A percentile compares a stretch with the other conserved stretches of the same genome.
Conservation (phyloP, 2,113 vertebrate species). For the Motacilla alba region DNA sequence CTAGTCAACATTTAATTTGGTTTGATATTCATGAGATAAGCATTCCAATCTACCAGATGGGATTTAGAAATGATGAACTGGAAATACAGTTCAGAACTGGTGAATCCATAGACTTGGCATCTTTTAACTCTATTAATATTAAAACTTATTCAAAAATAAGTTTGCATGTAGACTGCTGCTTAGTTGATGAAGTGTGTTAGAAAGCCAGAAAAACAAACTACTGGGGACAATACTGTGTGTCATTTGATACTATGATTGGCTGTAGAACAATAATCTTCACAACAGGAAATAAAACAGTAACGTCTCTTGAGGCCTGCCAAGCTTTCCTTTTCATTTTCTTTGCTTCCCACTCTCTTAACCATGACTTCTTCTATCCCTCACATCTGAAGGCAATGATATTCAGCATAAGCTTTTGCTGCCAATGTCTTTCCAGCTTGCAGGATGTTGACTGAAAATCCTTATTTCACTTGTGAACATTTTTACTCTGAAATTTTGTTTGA, state of each 20-base stretch:
- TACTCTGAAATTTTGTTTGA: not conserved
- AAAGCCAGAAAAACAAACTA: not conserved
- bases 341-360: not conserved
- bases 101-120: not conserved
- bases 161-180: not conserved
- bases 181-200: not conserved
- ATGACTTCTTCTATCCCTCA: not conserved
- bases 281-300: not conserved
- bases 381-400: not conserved
- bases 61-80: not conserved
- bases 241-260: not conserved
- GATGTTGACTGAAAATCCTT: not conserved
- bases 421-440: not conserved
- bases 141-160: not conserved
- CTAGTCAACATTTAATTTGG: not conserved
- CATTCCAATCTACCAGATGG: not conserved
- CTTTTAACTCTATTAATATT: not conserved
- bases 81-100: not conserved
- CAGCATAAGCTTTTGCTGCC: not conserved
- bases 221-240: not conserved
- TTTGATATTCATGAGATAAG: not conserved
- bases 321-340: not conserved
- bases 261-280: not conserved
- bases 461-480: not conserved
- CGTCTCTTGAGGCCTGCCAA: not conserved